Evolutionary conservation across 2,797 vertebrate genomes (phyloP).

Genomic region (Lepus townsendii): DNA sequence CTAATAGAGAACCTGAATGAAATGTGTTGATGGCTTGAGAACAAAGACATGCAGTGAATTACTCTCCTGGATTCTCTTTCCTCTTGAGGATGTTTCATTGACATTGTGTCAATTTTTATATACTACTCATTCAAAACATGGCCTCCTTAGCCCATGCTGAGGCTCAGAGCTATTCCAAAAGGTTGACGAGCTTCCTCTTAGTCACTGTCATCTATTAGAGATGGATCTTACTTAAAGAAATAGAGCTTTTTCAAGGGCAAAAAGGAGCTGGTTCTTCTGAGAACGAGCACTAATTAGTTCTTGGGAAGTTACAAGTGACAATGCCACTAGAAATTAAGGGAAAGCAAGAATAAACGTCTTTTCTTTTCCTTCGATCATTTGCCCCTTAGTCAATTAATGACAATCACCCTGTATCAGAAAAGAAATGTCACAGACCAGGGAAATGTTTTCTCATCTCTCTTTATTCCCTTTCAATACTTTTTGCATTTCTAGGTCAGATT

Average conservation of each 20-base stretch:
- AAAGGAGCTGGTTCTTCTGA: not conserved
- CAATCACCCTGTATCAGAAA: not conserved
- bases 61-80: not conserved
- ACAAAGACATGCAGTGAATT: not conserved
- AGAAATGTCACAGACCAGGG: not conserved
- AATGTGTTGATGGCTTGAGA: not conserved
- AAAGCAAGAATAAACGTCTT: conserved; percentile 22
- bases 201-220: not conserved
- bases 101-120: conserved; percentile 28
- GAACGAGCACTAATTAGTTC: conserved; percentile 28
- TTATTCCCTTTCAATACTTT: conserved; percentile 37
- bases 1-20: not conserved
- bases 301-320: not conserved
- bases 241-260: not conserved
- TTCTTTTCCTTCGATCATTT: conserved; percentile 15
- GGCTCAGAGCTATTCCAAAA: not conserved
- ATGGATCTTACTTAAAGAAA: conserved; percentile 27
- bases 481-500: not conserved
- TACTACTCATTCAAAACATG: not conserved
- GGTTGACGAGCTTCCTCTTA: not conserved
- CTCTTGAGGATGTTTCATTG: conserved; percentile 3
- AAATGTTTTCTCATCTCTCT: not conserved
- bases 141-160: not conserved
- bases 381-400: not conserved
- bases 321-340: not conserved